Base-by-base conservation (phyloP, 2,113 vertebrate genomes). In the Petrocephalus microphthalmus region DNA sequence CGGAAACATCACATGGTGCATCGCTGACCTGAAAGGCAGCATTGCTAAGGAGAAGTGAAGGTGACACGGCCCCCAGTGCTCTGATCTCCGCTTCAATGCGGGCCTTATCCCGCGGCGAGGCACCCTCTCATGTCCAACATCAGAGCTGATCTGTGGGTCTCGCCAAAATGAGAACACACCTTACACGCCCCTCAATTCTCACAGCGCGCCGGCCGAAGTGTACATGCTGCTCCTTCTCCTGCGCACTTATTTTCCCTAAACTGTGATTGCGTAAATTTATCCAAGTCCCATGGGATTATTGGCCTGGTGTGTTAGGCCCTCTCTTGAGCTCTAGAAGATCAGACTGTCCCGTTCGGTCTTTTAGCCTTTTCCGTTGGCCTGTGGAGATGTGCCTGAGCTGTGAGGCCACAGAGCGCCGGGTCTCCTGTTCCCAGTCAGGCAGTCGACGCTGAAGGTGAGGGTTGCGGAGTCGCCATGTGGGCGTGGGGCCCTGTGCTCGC, bases 71-170 rank as follows among this genome's bases (percentile, higher is more conserved):
- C 91, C 94, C 92, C 89, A 91, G 29, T 52, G 74, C 94, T 92
- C 90, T 93, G 93, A 94, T 95, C 93, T 93, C 91, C 86, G 89
- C 94, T 94, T 94, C 93, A 94, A 90, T 5, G 90, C 90, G 91
- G 90, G 89, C 49, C 91, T 89, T 87, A 91, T 93, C 90, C 89
- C 86, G 13, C 92, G 91, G 93, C 91, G 91, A 88, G 91, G 89
- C 90, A 90, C 90, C 93, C 91, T 92, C 92, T 93, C 90, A 3
- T 93, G 89, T 93, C 20, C 13, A 81, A 47, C 64, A 87, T 78
- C 67, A 25, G n/a, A 74, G 78, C 78, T 83, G 78, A 83, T 71
- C 54, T 3, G 54, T 17, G 71, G 71, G 33, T 74, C 29, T 57
- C 88, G n/a, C 88, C 90, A 71, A 91, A 91, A 87, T 89, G 89